These are phyloP conservation scores for Phycodurus eques DNA, from an alignment of 2,113 vertebrate species.

Conservation along the genomic window DNA sequence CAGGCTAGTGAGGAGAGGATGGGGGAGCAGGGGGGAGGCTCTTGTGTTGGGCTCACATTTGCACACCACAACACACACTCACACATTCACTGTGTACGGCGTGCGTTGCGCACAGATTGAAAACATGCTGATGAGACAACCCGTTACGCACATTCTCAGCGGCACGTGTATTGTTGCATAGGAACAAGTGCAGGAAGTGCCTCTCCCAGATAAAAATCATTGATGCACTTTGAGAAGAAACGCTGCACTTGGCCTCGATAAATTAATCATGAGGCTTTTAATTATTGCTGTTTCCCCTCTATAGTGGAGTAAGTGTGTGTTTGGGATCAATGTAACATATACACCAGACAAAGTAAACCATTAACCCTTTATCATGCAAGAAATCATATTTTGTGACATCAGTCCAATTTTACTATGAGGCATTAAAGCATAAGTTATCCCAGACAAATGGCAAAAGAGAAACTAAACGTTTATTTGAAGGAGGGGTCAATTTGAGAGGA, in stretches of 20 bases:
- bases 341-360: background rate
- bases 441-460: too few relatives aligned
- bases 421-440: too few relatives aligned
- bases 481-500: too few relatives aligned
- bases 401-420: background rate
- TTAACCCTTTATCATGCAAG: background rate
- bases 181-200: conserved; percentile 9
- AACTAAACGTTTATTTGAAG: too few relatives aligned
- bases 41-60: conserved; percentile 44
- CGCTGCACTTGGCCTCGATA: conserved; percentile 96
- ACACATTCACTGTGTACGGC: conserved; percentile 14
- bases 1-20: conserved; percentile 74
- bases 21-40: conserved; percentile 14
- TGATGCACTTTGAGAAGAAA: conserved; percentile 95
- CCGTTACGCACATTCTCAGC: conserved; percentile 9
- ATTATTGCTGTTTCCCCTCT: conserved; percentile 86
- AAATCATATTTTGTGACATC: background rate
- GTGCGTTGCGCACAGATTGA: conserved; percentile 5
- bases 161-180: background rate
- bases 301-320: conserved; percentile 4
- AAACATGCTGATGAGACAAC: conserved; percentile 27
- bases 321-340: background rate
- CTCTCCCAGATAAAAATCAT: conserved; percentile 88
- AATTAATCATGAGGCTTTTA: conserved; percentile 99
- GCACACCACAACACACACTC: conserved; percentile 65